phyloP scores from a whole-genome alignment of 2,797 vertebrate genomes.

The Tolypeutes matacus region DNA sequence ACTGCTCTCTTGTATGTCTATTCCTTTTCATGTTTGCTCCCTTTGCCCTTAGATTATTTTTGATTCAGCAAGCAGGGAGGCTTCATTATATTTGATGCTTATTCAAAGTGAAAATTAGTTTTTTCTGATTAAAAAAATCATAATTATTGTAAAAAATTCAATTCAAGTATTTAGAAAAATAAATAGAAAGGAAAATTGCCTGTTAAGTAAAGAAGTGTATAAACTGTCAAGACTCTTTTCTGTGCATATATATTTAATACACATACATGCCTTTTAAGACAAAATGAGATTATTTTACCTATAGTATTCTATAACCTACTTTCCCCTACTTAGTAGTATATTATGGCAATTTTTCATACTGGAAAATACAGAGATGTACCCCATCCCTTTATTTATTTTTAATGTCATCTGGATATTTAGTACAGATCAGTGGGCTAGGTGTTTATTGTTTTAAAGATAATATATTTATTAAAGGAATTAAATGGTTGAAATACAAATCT shows the following conservation, averaged over 20 bases:
- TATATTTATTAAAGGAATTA: neutral
- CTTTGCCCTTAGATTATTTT: neutral
- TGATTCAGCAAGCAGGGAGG: neutral
- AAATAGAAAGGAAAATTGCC: neutral
- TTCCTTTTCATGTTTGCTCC: neutral
- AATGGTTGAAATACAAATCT: neutral
- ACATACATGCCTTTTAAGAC: neutral
- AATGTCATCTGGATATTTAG: neutral
- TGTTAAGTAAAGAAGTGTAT: neutral
- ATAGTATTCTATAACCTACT: neutral
- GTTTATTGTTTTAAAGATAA: constrained; percentile 35
- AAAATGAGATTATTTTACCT: neutral
- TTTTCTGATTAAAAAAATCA: neutral
- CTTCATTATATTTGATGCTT: neutral
- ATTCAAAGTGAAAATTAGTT: neutral
- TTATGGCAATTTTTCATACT: neutral
- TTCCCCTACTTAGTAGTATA: neutral
- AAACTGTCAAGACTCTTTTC: neutral
- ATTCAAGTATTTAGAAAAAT: constrained; percentile 4
- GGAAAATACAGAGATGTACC: neutral
- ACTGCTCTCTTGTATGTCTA: neutral
- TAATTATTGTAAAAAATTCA: neutral
- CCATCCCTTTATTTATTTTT: neutral
- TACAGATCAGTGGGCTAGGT: neutral
- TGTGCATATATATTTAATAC: neutral